phyloP scores from a whole-genome alignment of 1,140 invertebrate genomes.

The Homalodisca vitripennis region DNA sequence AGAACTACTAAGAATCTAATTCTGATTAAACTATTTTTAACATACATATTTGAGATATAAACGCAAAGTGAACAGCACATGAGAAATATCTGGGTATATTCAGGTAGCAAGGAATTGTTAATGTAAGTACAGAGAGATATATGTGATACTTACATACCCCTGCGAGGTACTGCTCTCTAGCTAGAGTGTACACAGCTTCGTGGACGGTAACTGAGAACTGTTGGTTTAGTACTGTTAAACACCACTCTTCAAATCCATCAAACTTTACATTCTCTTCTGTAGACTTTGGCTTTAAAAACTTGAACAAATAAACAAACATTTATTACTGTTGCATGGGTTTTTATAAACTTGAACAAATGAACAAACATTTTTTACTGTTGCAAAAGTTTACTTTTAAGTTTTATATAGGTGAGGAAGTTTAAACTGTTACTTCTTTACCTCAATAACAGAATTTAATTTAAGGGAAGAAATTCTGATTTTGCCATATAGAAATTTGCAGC shows the following conservation, averaged over 20 bases:
- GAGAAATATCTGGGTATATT: neutral
- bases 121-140: neutral
- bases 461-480: neutral
- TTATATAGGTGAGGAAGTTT: neutral
- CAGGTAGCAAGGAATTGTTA: neutral
- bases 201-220: neutral
- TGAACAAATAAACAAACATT: neutral
- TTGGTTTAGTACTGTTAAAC: neutral
- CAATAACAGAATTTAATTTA: neutral
- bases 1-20: too few relatives aligned
- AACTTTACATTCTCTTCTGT: neutral
- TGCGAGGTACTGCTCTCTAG: neutral
- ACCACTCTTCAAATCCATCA: slow-evolving; percentile 5
- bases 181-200: slow-evolving; percentile 6
- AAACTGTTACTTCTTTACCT: neutral
- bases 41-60: neutral
- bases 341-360: neutral
- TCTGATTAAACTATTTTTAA: neutral
- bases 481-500: neutral
- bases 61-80: neutral
- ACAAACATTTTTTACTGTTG: neutral
- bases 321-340: neutral
- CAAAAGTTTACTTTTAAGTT: neutral
- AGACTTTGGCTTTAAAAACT: neutral
- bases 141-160: slow-evolving; percentile 19